Evolutionary conservation across 2,113 vertebrate species (phyloP), one percentile per base, ranked within the genome.

Genomic region (Psittacara wagleri): DNA sequence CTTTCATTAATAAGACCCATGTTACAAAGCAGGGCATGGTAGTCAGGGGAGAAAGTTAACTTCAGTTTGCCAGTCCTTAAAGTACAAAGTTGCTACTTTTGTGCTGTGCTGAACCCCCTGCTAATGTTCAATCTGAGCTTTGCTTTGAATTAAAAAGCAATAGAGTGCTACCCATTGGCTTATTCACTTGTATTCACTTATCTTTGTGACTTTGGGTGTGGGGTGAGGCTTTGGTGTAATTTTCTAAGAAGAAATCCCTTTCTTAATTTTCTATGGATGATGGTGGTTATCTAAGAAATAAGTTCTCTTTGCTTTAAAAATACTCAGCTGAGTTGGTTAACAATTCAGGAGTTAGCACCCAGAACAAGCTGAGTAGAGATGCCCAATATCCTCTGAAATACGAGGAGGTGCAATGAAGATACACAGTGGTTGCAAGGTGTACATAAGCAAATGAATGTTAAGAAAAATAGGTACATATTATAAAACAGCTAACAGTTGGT

Each of bases 191-290:
- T 11, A 68, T 51, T 78, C 37, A 6, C 7, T 75, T 69, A 8
- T 13, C 17, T 55, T 29, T 41, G 33, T 78, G 78, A 57, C 7
- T 87, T 87, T 20, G 7, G 0, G 31, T 19, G 12, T 13, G 31
- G 19, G 33, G 13, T 9, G 5, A 17, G 3, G 1, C 15, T n/a
- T 66, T 62, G 39, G 27, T 22, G 7, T 11, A 77, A 23, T n/a
- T 63, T 90, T 59, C n/a, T 62, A 20, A 54, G 24, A 3, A 29
- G 39, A 19, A 27, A 57, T 48, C 62, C 4, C 10, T 80, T 52
- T 64, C 27, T 31, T 23, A 0, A 0, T 90, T 92, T 93, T 35
- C 37, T 28, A 0, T 41, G 8, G 46, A 13, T 49, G 57, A 28
- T 52, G 57, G 19, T 52, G 18, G 28, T 22, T 89, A 44, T 41